Conservation (phyloP, 2,797 vertebrate species). For the Propithecus perrieri region DNA sequence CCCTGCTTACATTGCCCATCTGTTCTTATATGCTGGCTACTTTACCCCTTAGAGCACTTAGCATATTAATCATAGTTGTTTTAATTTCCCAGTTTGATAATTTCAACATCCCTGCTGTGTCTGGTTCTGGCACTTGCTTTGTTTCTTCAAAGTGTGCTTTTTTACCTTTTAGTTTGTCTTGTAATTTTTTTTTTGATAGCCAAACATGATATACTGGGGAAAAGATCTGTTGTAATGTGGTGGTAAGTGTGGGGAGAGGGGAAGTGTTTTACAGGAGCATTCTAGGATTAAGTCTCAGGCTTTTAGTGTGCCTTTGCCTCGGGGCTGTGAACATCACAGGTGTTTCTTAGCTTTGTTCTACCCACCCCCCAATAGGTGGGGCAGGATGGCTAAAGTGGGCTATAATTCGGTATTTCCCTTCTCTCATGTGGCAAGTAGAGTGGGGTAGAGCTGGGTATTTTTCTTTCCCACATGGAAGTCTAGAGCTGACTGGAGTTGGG, state of each 20-base stretch:
- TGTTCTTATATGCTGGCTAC: not conserved
- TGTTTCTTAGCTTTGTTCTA: not conserved
- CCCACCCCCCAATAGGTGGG: not conserved
- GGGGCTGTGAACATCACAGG: not conserved
- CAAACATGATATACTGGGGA: not conserved
- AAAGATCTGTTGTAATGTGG: not conserved
- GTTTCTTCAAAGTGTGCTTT: not conserved
- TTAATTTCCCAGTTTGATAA: not conserved
- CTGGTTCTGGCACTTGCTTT: not conserved
- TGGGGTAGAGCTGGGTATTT: not conserved
- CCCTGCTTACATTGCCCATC: not conserved
- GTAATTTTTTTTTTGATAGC: not conserved
- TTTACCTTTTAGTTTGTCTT: not conserved
- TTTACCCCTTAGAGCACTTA: not conserved
- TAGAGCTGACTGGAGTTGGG: not conserved
- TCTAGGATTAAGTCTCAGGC: not conserved
- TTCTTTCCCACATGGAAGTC: not conserved
- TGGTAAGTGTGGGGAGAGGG: not conserved
- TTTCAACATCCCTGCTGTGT: not conserved
- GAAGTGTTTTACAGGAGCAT: not conserved
- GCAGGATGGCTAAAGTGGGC: not conserved
- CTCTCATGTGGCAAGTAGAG: not conserved
- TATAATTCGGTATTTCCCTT: not conserved
- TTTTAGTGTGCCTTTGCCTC: not conserved
- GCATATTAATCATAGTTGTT: not conserved